Evolutionary conservation across 1,140 invertebrate genomes (phyloP).

Genomic region (Druon quercuslanigerum): DNA sequence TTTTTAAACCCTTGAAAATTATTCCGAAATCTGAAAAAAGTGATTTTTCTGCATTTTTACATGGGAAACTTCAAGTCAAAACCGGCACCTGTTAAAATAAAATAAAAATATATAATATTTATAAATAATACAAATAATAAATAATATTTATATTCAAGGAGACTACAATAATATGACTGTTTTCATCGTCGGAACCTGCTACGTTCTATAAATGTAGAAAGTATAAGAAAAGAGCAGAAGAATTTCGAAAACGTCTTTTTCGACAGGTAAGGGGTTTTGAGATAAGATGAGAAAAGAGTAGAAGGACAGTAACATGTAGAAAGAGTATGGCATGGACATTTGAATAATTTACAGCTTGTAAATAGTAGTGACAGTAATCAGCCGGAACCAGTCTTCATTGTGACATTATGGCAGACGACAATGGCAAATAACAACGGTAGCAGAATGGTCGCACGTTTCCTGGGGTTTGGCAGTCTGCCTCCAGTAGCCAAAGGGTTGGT

Average conservation of each 20-base stretch:
- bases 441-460: slow-evolving; percentile 34
- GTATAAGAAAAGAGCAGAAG: background rate
- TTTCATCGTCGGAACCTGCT: too few species aligned
- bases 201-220: too few species aligned
- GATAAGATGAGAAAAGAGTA: slow-evolving; percentile 36
- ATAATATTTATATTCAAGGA: too few species aligned
- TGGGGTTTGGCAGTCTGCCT: slow-evolving; percentile 32
- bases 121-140: too few species aligned
- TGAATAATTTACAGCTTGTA: slow-evolving; percentile 67
- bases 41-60: too few species aligned
- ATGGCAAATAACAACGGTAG: slow-evolving; percentile 49
- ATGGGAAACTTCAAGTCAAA: too few species aligned
- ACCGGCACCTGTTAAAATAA: too few species aligned
- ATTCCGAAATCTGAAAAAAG: too few species aligned
- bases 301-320: slow-evolving; percentile 38
- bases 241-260: slow-evolving; percentile 35
- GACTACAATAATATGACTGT: too few species aligned
- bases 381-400: slow-evolving; percentile 59
- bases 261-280: background rate
- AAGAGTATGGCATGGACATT: slow-evolving; percentile 40
- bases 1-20: too few species aligned
- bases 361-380: slow-evolving; percentile 63
- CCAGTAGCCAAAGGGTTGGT: slow-evolving; percentile 50
- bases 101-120: too few species aligned
- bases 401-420: slow-evolving; percentile 51